Conservation (phyloP, 2,888 invertebrate species). For the Aphidius colemani region DNA sequence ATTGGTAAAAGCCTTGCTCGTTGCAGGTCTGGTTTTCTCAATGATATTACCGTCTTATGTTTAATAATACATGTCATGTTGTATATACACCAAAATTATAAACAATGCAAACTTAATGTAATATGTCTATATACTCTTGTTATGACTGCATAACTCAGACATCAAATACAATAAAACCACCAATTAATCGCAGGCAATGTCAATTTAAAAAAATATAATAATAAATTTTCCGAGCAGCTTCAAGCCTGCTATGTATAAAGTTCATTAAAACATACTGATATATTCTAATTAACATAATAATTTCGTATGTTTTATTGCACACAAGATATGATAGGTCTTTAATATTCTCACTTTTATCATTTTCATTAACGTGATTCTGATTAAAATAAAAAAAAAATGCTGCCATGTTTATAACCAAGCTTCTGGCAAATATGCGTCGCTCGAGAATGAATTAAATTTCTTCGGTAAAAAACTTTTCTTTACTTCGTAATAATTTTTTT, state of each 20-base stretch:
- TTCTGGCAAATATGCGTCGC: slow-evolving; percentile 19
- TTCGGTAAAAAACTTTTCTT: slow-evolving; percentile 2
- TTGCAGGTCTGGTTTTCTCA: slow-evolving; percentile 45
- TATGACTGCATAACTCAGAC: no score
- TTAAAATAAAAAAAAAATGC: slow-evolving; percentile 9
- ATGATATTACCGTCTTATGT: slow-evolving; percentile 47
- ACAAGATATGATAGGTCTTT: not conserved
- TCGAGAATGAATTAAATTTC: slow-evolving; percentile 22
- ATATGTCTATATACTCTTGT: no score
- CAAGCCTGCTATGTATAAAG: no score
- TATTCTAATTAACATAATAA: not conserved
- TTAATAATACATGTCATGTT: no score
- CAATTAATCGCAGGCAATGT: no score
- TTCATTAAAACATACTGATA: not conserved
- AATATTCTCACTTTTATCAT: slow-evolving; percentile 17
- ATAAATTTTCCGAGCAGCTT: no score
- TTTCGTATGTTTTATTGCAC: not conserved
- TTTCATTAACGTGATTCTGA: slow-evolving; percentile 13
- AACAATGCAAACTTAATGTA: no score
- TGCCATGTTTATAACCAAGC: slow-evolving; percentile 14
- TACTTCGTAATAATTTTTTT: no score
- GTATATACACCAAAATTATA: not conserved
- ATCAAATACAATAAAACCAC: no score
- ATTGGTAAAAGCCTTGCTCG: slow-evolving; percentile 46
- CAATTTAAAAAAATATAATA: no score